These are phyloP conservation scores for Leptinotarsa tumamoca DNA, from an alignment of 2,888 invertebrate genomes.

Conservation along the genomic window DNA sequence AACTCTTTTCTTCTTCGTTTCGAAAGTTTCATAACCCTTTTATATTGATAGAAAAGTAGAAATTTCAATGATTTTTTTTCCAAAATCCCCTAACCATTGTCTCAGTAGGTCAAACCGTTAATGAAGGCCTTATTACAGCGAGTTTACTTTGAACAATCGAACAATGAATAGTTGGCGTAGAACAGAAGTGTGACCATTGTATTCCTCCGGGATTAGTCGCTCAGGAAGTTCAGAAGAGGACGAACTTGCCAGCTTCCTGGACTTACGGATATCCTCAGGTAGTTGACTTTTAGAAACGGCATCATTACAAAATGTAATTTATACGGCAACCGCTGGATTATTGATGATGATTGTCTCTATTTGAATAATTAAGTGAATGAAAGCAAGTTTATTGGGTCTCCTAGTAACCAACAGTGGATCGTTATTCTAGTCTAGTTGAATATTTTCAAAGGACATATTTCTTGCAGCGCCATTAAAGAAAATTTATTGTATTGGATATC, in stretches of 20 bases:
- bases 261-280: neutral
- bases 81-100: too few relatives aligned
- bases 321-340: neutral
- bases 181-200: neutral
- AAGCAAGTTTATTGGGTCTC: neutral
- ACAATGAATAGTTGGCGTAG: neutral
- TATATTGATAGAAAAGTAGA: too few relatives aligned
- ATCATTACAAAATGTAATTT: neutral
- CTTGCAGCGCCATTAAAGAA: too few relatives aligned
- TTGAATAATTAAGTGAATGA: neutral
- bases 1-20: too few relatives aligned
- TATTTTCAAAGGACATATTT: too few relatives aligned
- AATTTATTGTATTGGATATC: too few relatives aligned
- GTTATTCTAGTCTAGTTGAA: neutral
- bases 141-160: neutral
- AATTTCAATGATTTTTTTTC: too few relatives aligned
- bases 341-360: neutral
- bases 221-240: neutral
- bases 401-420: neutral
- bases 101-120: too few relatives aligned
- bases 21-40: too few relatives aligned
- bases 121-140: neutral
- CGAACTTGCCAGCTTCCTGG: neutral
- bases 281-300: neutral
- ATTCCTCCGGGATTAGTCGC: neutral